Percentiles rank a stretch among this genome's conserved stretches.
phyloP scores from a whole-genome alignment of 2,113 vertebrate genomes.

The Planiliza haematocheilus region DNA sequence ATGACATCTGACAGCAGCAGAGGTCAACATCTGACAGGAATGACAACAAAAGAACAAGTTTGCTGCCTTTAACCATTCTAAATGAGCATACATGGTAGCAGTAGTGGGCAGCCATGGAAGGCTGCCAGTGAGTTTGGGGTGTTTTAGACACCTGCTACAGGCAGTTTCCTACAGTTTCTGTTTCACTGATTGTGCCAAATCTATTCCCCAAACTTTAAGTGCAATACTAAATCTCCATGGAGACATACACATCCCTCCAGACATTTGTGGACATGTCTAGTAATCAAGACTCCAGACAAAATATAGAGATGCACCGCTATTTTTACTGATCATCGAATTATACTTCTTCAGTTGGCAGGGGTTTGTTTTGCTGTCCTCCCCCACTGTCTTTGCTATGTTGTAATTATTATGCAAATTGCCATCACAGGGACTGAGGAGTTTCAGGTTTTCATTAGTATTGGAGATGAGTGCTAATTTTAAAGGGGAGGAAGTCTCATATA shows the following conservation, averaged over 20 bases:
- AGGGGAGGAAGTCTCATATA: slow-evolving; percentile 13
- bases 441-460: slow-evolving; percentile 65
- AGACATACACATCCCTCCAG: slow-evolving; percentile 9
- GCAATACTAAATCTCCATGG: background rate
- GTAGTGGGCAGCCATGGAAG: too few species aligned
- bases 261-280: background rate
- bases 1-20: too few species aligned
- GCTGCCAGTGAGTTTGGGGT: too few species aligned
- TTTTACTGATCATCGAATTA: slow-evolving; percentile 51
- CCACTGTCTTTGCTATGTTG: slow-evolving; percentile 51
- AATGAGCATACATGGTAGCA: too few species aligned
- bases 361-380: slow-evolving; percentile 71
- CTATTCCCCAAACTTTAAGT: background rate
- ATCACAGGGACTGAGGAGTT: slow-evolving; percentile 52
- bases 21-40: too few species aligned
- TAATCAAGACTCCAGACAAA: slow-evolving; percentile 16
- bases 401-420: slow-evolving; percentile 75
- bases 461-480: slow-evolving; percentile 63
- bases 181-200: background rate
- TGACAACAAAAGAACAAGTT: too few species aligned
- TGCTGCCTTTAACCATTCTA: too few species aligned
- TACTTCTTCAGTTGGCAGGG: slow-evolving; percentile 56
- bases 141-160: too few species aligned
- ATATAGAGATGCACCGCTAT: slow-evolving; percentile 38
- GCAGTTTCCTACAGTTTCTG: too few species aligned